Percentiles rank a stretch among this genome's conserved stretches.
Conservation (phyloP, 2,888 invertebrate species). For the Caenorhabditis panamensis region DNA sequence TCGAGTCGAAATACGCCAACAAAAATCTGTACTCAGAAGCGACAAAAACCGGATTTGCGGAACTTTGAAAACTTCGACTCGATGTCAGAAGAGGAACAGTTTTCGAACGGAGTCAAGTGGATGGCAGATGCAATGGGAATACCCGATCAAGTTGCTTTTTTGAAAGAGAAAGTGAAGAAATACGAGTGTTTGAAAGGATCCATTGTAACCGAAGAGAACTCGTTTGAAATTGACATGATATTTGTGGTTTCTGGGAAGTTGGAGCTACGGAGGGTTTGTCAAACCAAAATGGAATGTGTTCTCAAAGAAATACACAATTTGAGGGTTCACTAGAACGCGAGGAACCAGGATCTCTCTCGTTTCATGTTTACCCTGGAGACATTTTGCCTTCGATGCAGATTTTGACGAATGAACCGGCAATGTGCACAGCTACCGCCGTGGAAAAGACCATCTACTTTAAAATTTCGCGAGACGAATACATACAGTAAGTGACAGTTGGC, state of each 20-base stretch:
- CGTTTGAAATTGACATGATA: constrained; percentile 54
- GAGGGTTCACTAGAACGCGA: constrained; percentile 26
- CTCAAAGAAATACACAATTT: no score
- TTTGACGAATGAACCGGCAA: constrained; percentile 56
- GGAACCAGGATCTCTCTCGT: constrained; percentile 50
- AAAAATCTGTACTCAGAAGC: no score
- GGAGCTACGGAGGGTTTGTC: constrained; percentile 20
- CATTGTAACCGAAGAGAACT: constrained; percentile 49
- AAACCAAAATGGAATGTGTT: no score
- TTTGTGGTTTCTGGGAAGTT: constrained; percentile 42
- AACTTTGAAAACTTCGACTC: not conserved
- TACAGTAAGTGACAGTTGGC: no score
- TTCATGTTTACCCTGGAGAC: constrained; percentile 51
- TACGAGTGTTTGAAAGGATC: constrained; percentile 36
- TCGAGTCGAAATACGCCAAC: no score
- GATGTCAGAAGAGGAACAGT: not conserved
- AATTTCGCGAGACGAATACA: constrained; percentile 36
- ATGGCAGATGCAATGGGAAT: constrained; percentile 55
- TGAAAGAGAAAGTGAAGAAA: not conserved
- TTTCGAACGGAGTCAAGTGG: constrained; percentile 10
- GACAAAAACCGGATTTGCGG: not conserved
- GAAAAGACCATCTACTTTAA: constrained; percentile 52
- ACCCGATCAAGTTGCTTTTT: constrained; percentile 10
- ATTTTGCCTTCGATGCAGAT: constrained; percentile 61
- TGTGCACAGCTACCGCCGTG: constrained; percentile 48